Conservation (phyloP, 2,797 vertebrate genomes). For the Heliangelus exortis region DNA sequence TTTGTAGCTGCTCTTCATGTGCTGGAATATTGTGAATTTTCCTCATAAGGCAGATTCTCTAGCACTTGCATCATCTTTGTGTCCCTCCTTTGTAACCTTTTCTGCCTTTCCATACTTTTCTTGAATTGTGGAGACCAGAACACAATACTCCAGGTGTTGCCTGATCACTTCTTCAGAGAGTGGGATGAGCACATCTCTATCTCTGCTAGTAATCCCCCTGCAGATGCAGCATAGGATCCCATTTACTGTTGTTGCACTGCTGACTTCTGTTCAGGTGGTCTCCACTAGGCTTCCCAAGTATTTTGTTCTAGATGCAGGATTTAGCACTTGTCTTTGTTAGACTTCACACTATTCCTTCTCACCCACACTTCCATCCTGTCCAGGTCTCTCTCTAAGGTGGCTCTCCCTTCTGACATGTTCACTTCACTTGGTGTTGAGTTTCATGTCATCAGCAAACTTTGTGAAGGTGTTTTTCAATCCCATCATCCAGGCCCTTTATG, state of each 20-base stretch:
- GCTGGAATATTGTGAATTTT: background rate
- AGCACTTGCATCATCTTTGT: background rate
- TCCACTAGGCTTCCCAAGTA: background rate
- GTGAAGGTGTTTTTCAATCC: background rate
- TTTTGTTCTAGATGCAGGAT: background rate
- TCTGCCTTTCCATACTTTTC: background rate
- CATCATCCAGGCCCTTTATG: background rate
- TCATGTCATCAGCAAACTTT: background rate
- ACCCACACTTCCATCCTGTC: background rate
- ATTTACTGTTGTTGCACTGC: background rate
- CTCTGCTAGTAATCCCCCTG: background rate
- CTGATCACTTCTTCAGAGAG: background rate
- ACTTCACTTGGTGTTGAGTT: rapidly evolving
- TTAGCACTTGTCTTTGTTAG: background rate
- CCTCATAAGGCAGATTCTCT: background rate
- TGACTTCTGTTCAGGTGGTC: background rate
- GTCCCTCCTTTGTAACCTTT: background rate
- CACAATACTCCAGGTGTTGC: background rate
- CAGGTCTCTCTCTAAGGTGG: background rate
- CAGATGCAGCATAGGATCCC: background rate
- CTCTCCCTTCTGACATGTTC: background rate
- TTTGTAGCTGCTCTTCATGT: background rate
- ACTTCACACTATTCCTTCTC: background rate
- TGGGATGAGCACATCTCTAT: background rate
- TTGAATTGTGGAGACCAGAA: background rate